A percentile compares a stretch with the other conserved stretches of the same genome.
Evolutionary conservation across 2,797 vertebrate genomes (phyloP).

Genomic region (Syndactyla subalaris): DNA sequence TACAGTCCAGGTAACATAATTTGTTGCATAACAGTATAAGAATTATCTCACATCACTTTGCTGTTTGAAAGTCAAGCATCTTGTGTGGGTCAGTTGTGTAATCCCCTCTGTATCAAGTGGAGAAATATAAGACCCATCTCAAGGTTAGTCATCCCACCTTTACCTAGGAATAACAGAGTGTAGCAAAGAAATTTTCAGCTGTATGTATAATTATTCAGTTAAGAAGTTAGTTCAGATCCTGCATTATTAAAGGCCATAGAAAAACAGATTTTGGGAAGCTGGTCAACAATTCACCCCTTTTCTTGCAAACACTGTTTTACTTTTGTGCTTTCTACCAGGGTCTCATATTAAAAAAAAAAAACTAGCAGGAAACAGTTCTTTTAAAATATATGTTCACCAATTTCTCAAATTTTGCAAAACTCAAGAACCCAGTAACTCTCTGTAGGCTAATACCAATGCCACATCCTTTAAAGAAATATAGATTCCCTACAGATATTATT

Average conservation of each 20-base stretch:
- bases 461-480: neutral
- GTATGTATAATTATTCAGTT: neutral
- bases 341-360: neutral
- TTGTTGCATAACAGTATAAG: neutral
- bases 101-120: neutral
- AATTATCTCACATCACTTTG: accelerated
- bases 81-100: neutral
- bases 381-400: neutral
- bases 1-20: neutral
- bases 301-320: neutral
- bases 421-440: neutral
- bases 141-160: neutral
- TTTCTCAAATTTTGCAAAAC: neutral
- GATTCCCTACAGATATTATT: neutral
- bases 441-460: neutral
- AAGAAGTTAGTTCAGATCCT: neutral
- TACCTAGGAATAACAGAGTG: neutral
- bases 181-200: neutral
- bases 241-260: neutral
- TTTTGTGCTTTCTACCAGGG: neutral
- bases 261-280: neutral
- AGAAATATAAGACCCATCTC: neutral
- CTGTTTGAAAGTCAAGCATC: neutral
- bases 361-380: neutral
- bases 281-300: neutral